Percentiles rank a stretch among this genome's conserved stretches.
phyloP scores from a whole-genome alignment of 2,113 vertebrate genomes.

The Myocastor coypus region DNA sequence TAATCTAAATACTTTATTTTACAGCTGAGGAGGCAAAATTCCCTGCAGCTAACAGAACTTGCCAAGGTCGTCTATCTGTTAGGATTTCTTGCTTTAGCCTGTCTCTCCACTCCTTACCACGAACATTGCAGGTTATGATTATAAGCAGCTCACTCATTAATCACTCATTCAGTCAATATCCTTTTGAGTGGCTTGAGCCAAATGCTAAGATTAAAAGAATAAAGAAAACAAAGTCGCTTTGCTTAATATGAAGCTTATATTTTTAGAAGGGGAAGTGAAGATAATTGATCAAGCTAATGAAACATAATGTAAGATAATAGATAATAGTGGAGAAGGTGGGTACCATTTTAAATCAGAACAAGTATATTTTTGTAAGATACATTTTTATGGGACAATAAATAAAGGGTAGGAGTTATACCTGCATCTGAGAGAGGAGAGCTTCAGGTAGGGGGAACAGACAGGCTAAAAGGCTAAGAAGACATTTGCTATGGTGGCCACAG shows the following conservation, averaged over 20 bases:
- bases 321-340: neutral
- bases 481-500: neutral
- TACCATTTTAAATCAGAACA: neutral
- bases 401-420: neutral
- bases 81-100: neutral
- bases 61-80: neutral
- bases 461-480: neutral
- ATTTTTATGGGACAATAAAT: neutral
- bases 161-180: constrained; percentile 22
- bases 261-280: neutral
- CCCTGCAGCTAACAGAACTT: neutral
- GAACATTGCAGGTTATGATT: neutral
- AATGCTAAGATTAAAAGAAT: neutral
- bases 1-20: constrained; percentile 67
- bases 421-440: neutral
- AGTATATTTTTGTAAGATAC: neutral
- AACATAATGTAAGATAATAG: constrained; percentile 11
- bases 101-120: constrained; percentile 1
- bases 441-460: neutral
- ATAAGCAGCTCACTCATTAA: neutral
- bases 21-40: constrained; percentile 50
- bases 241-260: neutral
- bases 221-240: neutral
- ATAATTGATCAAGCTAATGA: neutral
- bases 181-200: neutral